Percentiles rank a stretch among this genome's conserved stretches.
phyloP scores from a whole-genome alignment of 1,140 invertebrate genomes.

The Solen grandis region DNA sequence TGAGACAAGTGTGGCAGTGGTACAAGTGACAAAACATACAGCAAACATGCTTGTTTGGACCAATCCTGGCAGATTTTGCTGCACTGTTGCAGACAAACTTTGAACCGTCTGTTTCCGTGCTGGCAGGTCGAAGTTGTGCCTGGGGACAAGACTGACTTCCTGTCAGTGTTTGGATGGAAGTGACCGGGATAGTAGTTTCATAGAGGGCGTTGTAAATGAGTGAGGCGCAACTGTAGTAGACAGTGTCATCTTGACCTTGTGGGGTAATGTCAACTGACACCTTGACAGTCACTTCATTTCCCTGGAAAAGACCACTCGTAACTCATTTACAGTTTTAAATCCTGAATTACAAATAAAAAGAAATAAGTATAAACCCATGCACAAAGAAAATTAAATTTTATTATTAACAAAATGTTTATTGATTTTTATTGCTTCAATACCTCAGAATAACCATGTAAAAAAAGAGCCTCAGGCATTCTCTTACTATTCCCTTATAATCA shows the following conservation, averaged over 20 bases:
- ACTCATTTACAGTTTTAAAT: no score
- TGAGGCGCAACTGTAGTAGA: background rate
- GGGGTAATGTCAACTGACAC: background rate
- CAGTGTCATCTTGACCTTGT: background rate
- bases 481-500: no score
- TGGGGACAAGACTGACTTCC: background rate
- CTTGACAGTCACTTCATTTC: no score
- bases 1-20: no score
- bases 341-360: no score
- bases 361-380: background rate
- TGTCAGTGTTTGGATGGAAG: background rate
- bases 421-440: background rate
- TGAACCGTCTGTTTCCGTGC: background rate
- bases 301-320: no score
- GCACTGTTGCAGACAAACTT: slow-evolving; percentile 8
- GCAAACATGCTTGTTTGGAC: background rate
- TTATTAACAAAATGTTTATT: background rate
- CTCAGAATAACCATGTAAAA: no score
- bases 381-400: background rate
- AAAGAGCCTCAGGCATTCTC: no score
- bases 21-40: slow-evolving; percentile 13
- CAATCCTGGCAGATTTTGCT: background rate
- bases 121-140: background rate
- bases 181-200: background rate
- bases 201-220: slow-evolving; percentile 2